Conservation (phyloP, 2,113 vertebrate species). For the Colaptes auratus region DNA sequence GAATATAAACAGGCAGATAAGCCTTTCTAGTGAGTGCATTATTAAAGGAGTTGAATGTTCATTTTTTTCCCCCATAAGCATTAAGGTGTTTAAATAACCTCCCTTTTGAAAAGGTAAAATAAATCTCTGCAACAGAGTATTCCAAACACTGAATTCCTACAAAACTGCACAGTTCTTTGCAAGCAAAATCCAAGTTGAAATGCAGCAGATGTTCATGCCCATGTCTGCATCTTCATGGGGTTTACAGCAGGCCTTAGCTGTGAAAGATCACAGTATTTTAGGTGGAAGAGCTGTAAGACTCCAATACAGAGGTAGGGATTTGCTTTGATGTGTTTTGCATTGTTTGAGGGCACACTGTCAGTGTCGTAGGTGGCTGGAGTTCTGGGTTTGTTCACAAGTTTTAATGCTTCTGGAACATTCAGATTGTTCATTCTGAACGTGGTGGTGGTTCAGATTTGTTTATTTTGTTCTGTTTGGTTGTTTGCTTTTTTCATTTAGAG, state of each 20-base stretch:
- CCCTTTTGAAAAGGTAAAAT: not conserved
- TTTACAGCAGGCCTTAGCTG: not conserved
- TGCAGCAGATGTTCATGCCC: not conserved
- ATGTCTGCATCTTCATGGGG: rapidly evolving
- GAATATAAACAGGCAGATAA: not conserved
- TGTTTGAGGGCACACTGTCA: not conserved
- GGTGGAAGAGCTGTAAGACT: not conserved
- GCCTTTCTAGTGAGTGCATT: not conserved
- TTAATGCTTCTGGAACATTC: not conserved
- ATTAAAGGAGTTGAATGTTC: not conserved
- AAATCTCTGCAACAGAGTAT: not conserved
- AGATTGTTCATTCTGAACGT: not conserved
- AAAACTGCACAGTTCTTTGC: rapidly evolving
- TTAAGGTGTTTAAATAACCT: not conserved
- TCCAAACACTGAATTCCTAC: not conserved
- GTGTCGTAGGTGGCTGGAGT: rapidly evolving
- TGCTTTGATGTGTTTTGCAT: not conserved
- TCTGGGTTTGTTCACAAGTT: not conserved
- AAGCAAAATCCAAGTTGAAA: not conserved
- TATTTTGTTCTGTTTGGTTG: no score
- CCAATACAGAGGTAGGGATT: not conserved
- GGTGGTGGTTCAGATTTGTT: not conserved
- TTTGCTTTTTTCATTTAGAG: not conserved
- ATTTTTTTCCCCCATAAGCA: not conserved
- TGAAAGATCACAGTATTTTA: not conserved